Conservation (phyloP, 2,113 vertebrate species). For the Bos javanicus region DNA sequence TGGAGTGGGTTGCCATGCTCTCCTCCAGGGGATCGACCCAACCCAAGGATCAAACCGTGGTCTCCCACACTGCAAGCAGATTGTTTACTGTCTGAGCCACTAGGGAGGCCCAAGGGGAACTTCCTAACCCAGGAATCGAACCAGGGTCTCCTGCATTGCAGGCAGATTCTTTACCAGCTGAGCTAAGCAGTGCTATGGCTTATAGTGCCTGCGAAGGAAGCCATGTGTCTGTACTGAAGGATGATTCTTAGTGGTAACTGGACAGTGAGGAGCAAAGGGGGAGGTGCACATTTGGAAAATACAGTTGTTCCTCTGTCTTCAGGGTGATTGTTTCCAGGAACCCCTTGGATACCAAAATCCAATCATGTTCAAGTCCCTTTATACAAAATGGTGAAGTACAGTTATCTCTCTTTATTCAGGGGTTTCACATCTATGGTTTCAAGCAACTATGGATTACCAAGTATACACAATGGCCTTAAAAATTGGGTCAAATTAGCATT, state of each 20-base stretch:
- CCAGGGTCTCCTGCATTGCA: background rate
- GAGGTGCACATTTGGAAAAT: background rate
- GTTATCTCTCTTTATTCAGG: too few relatives aligned
- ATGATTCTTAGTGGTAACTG: background rate
- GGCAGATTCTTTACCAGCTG: background rate
- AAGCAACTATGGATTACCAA: background rate
- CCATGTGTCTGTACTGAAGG: rapidly evolving
- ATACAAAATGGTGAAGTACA: background rate
- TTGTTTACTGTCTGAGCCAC: background rate
- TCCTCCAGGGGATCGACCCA: background rate
- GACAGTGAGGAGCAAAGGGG: background rate
- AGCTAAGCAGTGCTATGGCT: background rate
- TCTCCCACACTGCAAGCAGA: background rate
- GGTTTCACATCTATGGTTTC: background rate
- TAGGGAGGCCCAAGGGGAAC: background rate
- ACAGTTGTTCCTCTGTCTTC: background rate
- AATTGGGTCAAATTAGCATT: background rate
- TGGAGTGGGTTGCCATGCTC: background rate
- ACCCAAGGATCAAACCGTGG: background rate
- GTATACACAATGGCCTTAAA: background rate
- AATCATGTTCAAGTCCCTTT: background rate
- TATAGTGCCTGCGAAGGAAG: background rate
- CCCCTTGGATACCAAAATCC: background rate
- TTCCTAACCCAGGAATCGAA: background rate
- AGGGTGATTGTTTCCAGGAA: background rate